Percentiles rank a stretch among this genome's conserved stretches.
Evolutionary conservation across 2,888 invertebrate genomes (phyloP).

Genomic region (Acleris holmiana): DNA sequence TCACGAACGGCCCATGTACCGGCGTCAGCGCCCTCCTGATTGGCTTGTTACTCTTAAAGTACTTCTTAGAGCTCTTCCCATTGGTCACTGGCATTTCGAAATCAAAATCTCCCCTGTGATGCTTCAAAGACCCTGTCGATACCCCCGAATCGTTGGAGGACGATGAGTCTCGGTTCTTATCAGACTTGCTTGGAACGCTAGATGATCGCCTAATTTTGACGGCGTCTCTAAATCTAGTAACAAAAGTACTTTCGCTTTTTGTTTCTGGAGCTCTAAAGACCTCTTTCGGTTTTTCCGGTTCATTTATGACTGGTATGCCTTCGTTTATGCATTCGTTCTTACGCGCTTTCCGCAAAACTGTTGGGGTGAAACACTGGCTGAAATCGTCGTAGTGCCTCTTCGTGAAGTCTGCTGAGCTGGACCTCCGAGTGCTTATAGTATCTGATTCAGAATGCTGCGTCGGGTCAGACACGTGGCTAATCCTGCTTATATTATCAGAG

Average conservation of each 20-base stretch:
- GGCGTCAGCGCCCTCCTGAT: conserved; percentile 72
- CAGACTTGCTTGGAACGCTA: conserved; percentile 88
- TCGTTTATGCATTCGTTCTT: conserved; percentile 73
- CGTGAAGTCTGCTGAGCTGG: conserved; percentile 87
- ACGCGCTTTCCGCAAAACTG: conserved; percentile 67
- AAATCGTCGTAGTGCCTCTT: conserved; percentile 82
- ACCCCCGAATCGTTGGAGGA: conserved; percentile 90
- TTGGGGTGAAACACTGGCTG: conserved; percentile 72
- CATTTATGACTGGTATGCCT: conserved; percentile 51
- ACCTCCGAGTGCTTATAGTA: conserved; percentile 78
- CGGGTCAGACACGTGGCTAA: conserved; percentile 81
- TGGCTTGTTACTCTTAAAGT: conserved; percentile 73
- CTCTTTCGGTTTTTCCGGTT: conserved; percentile 57
- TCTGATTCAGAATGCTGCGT: conserved; percentile 73
- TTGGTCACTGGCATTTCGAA: conserved; percentile 84
- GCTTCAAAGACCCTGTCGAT: conserved; percentile 86
- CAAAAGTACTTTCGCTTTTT: conserved; percentile 71
- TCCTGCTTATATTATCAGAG: conserved; percentile 81
- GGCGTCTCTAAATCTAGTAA: conserved; percentile 78
- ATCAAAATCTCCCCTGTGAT: conserved; percentile 86
- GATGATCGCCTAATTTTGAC: conserved; percentile 87
- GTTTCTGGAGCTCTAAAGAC: conserved; percentile 72
- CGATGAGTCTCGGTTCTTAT: conserved; percentile 88
- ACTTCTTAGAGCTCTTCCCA: conserved; percentile 75
- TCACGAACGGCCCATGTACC: conserved; percentile 84